A percentile compares a stretch with the other conserved stretches of the same genome.
Evolutionary conservation across 2,113 vertebrate species (phyloP).

Genomic region (Anseranas semipalmata): DNA sequence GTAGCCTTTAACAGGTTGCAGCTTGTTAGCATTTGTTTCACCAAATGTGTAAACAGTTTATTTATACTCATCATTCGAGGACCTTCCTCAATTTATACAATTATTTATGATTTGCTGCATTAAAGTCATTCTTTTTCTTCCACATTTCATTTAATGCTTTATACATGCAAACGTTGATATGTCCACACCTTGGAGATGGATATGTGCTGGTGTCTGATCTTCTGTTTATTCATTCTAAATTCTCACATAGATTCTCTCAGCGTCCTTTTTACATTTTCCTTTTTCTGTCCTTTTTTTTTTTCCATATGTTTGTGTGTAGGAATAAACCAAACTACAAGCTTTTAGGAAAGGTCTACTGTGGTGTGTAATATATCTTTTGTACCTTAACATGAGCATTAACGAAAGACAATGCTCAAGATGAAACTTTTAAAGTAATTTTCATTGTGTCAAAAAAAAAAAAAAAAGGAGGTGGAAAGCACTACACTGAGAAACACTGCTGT

Average conservation of each 20-base stretch:
- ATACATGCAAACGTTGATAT: neutral
- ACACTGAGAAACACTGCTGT: neutral
- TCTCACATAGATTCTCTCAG: neutral
- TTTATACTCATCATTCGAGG: neutral
- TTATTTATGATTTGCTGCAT: neutral
- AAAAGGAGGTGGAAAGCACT: neutral
- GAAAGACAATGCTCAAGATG: neutral
- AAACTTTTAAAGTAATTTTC: neutral
- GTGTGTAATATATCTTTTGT: neutral
- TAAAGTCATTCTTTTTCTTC: neutral
- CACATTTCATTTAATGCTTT: neutral
- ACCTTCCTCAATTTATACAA: neutral
- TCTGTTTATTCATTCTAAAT: neutral
- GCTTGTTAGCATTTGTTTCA: neutral
- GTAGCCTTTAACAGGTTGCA: neutral
- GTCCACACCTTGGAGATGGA: neutral
- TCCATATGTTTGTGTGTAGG: rapidly evolving
- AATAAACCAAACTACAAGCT: neutral
- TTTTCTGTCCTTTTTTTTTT: neutral
- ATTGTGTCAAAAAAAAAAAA: neutral
- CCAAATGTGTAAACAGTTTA: neutral
- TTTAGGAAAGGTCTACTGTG: neutral
- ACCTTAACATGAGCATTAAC: neutral
- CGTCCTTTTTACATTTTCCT: neutral
- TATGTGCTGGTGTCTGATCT: neutral